Evolutionary conservation across 2,113 vertebrate genomes (phyloP), one percentile per base, ranked within the genome.

Genomic region (Myiozetetes cayanensis): DNA sequence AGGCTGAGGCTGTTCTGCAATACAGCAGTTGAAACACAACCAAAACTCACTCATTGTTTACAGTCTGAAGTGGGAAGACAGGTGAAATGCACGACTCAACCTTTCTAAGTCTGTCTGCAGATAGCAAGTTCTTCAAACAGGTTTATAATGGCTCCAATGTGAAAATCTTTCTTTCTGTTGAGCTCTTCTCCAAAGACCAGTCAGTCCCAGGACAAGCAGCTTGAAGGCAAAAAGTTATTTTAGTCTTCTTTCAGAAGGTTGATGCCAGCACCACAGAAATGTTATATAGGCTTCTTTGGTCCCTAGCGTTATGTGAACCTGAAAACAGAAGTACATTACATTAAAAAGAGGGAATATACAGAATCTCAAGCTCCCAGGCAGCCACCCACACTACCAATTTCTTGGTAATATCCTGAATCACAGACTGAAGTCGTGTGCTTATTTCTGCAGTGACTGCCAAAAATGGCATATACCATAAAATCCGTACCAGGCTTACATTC

Each of bases 1-100:
- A 94, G 99, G 98, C 94, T 99, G 98, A 83, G 98, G 98, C 94
- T 99, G 98, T 73, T 99, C 98, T 67, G 98, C 98, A 82, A 99
- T 99, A 96, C 99, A 99, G 98, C 98, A 99, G 98, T 99, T 99
- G 98, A 99, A 99, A 96, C 98, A 99, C 97, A 99, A 97, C 99
- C 99, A 99, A 96, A 99, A 99, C 67, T 99, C 98, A 91, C 98
- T 99, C 99, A 99, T 99, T 90, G 93, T 95, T 97, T 93, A 97
- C 58, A 98, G 97, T 98, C 94, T 97, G 96, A 94, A 93, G 96
- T 66, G 46, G 55, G 89, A 95, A 87, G 46, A 53, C 91, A 5
- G 80, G 68, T 44, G 96, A 95, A 70, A 59, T 89, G 90, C 74
- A 87, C 84, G 56, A 97, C 83, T 92, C 71, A 91, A 43, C 37